Conservation (phyloP, 2,113 vertebrate genomes). For the Carettochelys insculpta region DNA sequence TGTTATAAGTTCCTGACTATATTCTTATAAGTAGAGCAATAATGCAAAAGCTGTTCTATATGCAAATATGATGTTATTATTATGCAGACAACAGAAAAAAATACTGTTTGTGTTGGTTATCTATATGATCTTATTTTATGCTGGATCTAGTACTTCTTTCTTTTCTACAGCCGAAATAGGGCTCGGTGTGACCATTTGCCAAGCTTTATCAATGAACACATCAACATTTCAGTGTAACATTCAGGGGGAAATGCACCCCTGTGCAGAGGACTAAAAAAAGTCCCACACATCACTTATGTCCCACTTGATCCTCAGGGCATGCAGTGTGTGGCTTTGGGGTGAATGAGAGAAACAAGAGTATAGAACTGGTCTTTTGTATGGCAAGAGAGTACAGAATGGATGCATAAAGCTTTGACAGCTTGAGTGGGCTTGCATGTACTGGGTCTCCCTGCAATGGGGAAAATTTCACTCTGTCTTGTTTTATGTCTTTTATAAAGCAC, state of each 20-base stretch:
- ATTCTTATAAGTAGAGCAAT: constrained; percentile 85
- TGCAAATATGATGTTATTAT: constrained; percentile 81
- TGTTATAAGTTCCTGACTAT: constrained; percentile 81
- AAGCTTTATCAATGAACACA: constrained; percentile 44
- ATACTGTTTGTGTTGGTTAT: constrained; percentile 61
- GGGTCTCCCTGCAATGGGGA: constrained; percentile 33
- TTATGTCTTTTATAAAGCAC: constrained; percentile 58
- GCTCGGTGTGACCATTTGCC: constrained; percentile 70
- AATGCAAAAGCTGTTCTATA: constrained; percentile 84
- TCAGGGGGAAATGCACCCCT: not conserved
- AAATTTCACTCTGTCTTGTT: constrained; percentile 27
- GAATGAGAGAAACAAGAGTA: fast-evolving
- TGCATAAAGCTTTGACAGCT: not conserved
- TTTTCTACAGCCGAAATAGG: constrained; percentile 63
- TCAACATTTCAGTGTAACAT: constrained; percentile 1
- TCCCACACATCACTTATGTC: not conserved
- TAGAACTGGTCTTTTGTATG: fast-evolving
- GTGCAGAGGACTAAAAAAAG: constrained; percentile 5
- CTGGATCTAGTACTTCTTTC: constrained; percentile 65
- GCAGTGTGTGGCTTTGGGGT: not conserved
- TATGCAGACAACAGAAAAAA: constrained; percentile 73
- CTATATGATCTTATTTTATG: constrained; percentile 67
- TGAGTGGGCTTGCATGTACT: not conserved
- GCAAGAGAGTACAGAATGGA: not conserved
- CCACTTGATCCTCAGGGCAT: not conserved